Base-by-base conservation (phyloP, 1,140 invertebrate genomes). In the Microplitis mediator region DNA sequence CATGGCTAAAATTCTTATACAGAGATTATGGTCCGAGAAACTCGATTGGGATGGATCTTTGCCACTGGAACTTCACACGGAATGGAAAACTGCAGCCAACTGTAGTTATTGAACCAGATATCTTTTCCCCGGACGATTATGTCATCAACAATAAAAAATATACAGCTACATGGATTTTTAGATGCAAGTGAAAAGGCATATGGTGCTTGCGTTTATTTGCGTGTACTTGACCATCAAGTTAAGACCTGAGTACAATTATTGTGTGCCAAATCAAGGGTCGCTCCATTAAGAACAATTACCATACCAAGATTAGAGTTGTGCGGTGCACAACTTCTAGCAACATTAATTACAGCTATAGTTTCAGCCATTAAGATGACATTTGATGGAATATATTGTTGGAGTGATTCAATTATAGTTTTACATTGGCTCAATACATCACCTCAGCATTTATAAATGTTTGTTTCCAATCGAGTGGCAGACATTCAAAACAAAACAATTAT, bases 141-240 rank as follows among this genome's bases (percentile, higher is more conserved):
- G 13, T 32, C 54, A 0, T 0, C 13, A 0, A 11, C 70, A 0
- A 3, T 4, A 8, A 4, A 2, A 3, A 0, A 23, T 0, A 62
- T 75, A 4, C 60, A 84, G 67, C 1, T 83, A 1, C 80, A 85
- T 64, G 85, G 82, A 1, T 86, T 86, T 69, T 77, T 75, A 4
- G 85, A 87, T 58, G 80, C 81, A 0, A 82, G 77, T 11, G 69
- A 79, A 39, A n/a, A 3, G 0, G 81, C 78, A 0, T 87, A 86
- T 61, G 82, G 78, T 0, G 82, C 82, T 3, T 80, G 77, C 45
- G n/a, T 84, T 35, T 72, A 72, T 35, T 5, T 66, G 5, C 51
- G 71, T 23, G 8, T 31, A 56, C 4, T 14, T 4, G 52, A 74
- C 36, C 4, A n/a, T 11, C 4, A 50, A 31, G 31, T 13, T 4